phyloP scores from a whole-genome alignment of 1,140 invertebrate genomes.

The Portunus trituberculatus region DNA sequence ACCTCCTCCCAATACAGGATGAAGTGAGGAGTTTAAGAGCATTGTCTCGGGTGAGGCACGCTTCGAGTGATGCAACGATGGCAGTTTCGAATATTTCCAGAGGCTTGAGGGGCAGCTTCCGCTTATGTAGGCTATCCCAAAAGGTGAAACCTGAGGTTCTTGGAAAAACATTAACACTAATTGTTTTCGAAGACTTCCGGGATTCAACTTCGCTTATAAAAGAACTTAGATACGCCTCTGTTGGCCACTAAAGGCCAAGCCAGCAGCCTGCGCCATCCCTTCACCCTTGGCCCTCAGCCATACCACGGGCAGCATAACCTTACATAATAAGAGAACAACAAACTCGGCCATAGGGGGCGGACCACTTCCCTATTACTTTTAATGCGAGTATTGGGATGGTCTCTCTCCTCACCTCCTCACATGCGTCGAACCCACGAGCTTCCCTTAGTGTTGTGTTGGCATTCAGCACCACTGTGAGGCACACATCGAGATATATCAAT shows the following conservation, averaged over 20 bases:
- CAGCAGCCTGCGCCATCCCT: background rate
- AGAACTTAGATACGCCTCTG: background rate
- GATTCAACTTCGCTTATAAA: background rate
- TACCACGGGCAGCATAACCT: background rate
- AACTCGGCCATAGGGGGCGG: background rate
- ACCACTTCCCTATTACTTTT: slow-evolving; percentile 11
- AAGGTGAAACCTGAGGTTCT: background rate
- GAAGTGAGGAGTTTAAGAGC: background rate
- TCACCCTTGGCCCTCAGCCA: background rate
- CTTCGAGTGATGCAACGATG: background rate
- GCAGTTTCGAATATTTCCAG: background rate
- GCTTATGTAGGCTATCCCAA: background rate
- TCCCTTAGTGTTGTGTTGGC: background rate
- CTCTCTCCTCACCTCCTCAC: background rate
- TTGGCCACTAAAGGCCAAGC: background rate
- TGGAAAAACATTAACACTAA: background rate
- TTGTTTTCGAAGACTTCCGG: background rate
- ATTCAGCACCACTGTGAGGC: background rate
- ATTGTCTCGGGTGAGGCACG: background rate
- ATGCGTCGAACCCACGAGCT: background rate
- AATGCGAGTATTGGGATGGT: background rate
- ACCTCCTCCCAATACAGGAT: background rate
- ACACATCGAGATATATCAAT: background rate
- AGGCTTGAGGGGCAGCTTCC: background rate
- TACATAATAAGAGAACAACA: slow-evolving; percentile 5